Base-by-base conservation (phyloP, 2,797 vertebrate genomes). In the Tapera naevia region DNA sequence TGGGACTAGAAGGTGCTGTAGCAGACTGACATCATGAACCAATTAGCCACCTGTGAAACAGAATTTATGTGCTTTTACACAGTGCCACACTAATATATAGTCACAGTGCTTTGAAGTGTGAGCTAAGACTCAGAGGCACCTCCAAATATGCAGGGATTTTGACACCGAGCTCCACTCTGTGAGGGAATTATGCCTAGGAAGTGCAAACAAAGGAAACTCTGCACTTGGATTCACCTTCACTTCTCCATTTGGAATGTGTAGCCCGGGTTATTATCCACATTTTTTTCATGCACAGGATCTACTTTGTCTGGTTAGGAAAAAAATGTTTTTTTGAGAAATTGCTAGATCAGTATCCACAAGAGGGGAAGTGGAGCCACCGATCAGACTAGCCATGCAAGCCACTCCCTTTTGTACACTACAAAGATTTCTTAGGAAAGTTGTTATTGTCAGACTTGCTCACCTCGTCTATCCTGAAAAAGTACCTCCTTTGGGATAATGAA, bases 101-200 rank as follows among this genome's bases (percentile, higher is more conserved):
- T 12, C 72, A 48, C 0, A 0, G 43, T 58, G 60, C 35, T 17
- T 45, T 22, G 23, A 48, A 33, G 21, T 1, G 9, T 24, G 39
- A 89, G 66, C 48, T 74, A 22, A 21, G 18, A 48, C 53, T 58
- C 41, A 45, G 32, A 53, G 28, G 25, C 10, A 30, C 11, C 48
- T 53, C 43, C 1, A 3, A 13, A 73, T 41, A 57, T 5, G 65
- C 6, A 41, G 24, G 32, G 19, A 61, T 74, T 64, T 67, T 35
- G 50, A 54, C 78, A 33, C 22, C 11, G 30, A 80, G 43, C 51
- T 57, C 56, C 22, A 17, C 22, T 0, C 27, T 13, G 25, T 30
- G 41, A 73, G 24, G 53, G 32, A 57, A 56, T 37, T 15, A 5
- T 2, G 19, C 25, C 28, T 22, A 17, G 11, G 10, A 15, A 66